phyloP scores from a whole-genome alignment of 2,113 vertebrate species.

The Pardalotus punctatus region DNA sequence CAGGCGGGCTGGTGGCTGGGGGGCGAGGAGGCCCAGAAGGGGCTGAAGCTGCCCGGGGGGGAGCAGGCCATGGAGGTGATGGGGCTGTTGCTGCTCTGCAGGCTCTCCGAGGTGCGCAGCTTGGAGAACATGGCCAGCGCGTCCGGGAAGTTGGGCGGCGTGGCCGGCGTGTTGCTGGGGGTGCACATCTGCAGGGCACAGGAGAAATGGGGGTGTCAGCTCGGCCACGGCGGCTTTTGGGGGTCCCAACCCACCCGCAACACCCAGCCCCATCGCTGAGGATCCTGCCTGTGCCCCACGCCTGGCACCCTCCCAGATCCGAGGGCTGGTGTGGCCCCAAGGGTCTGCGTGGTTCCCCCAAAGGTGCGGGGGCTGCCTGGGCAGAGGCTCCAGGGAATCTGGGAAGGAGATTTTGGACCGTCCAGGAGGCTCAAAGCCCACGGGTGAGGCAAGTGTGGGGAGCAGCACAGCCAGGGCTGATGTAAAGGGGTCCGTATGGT shows the following conservation, averaged over 20 bases:
- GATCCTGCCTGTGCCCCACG: neutral
- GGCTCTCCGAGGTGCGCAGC: slow-evolving; percentile 85
- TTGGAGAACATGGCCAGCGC: slow-evolving; percentile 97
- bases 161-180: slow-evolving; percentile 95
- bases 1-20: slow-evolving; percentile 83
- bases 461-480: neutral
- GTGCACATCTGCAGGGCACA: slow-evolving; percentile 85
- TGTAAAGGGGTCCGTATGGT: accelerated
- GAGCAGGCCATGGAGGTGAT: slow-evolving; percentile 85
- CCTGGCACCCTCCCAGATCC: accelerated
- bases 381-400: neutral
- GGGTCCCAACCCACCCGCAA: neutral
- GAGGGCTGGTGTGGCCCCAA: neutral
- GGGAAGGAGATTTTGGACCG: neutral
- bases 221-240: accelerated
- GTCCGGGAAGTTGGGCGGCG: slow-evolving; percentile 93
- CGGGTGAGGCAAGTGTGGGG: neutral
- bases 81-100: slow-evolving; percentile 69
- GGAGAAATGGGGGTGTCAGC: neutral
- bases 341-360: neutral
- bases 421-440: neutral
- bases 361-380: neutral
- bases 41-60: slow-evolving; percentile 78
- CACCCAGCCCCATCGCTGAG: accelerated
- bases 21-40: slow-evolving; percentile 89